Percentiles rank a stretch among this genome's conserved stretches.
Evolutionary conservation across 2,113 vertebrate genomes (phyloP).

Genomic region (Calidris pugnax): DNA sequence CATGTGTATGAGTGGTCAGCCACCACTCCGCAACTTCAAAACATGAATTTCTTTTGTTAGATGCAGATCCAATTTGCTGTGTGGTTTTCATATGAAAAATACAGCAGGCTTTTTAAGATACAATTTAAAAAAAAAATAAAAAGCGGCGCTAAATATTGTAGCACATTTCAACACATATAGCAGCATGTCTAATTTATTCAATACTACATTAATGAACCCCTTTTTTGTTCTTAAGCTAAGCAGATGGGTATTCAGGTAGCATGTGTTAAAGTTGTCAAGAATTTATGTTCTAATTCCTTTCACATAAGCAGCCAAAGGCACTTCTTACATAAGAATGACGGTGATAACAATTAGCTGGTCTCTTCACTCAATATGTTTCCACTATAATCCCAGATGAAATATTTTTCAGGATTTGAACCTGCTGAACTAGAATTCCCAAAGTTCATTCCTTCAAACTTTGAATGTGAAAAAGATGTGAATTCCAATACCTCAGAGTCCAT

Average conservation of each 20-base stretch:
- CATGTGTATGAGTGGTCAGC: slow-evolving; percentile 43
- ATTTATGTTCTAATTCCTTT: slow-evolving; percentile 10
- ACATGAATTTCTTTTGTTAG: slow-evolving; percentile 35
- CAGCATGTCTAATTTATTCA: slow-evolving; percentile 6
- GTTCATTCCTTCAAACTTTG: not conserved
- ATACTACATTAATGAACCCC: not conserved
- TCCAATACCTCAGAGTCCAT: not conserved
- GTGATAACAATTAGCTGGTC: slow-evolving; percentile 4
- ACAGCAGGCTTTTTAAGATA: slow-evolving; percentile 40
- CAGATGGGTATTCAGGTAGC: slow-evolving; percentile 51
- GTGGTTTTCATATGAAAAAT: slow-evolving; percentile 38
- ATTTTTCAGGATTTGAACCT: not conserved
- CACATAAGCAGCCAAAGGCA: not conserved
- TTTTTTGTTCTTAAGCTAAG: slow-evolving; percentile 50
- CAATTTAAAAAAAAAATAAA: not conserved
- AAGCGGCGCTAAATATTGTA: not conserved
- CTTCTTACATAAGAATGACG: not conserved
- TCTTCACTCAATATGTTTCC: slow-evolving; percentile 34
- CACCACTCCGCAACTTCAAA: slow-evolving; percentile 46
- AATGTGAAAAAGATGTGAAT: not conserved
- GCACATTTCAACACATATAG: not conserved
- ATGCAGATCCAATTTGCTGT: slow-evolving; percentile 36
- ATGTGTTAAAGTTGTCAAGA: slow-evolving; percentile 49
- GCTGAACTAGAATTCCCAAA: not conserved
- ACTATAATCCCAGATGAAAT: slow-evolving; percentile 2